phyloP scores from a whole-genome alignment of 2,888 invertebrate genomes.

The Rotaria magnacalcarata region DNA sequence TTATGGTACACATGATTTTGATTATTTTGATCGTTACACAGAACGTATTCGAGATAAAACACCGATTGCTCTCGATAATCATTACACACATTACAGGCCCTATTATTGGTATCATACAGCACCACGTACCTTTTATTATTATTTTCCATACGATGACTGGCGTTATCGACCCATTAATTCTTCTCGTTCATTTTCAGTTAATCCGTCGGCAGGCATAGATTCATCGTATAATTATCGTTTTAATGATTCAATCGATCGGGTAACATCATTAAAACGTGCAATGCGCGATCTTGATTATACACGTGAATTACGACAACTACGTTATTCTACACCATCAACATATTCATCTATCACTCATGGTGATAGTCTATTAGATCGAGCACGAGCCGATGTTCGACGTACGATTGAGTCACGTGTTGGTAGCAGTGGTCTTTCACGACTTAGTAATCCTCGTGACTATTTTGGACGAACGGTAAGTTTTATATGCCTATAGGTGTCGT shows the following conservation, averaged over 20 bases:
- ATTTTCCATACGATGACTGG: slow-evolving; percentile 20
- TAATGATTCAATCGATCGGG: slow-evolving; percentile 14
- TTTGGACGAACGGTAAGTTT: slow-evolving; percentile 27
- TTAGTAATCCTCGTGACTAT: slow-evolving; percentile 20
- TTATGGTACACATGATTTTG: slow-evolving; percentile 30
- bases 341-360: neutral
- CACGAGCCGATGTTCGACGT: slow-evolving; percentile 17
- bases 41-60: slow-evolving; percentile 20
- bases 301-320: slow-evolving; percentile 11
- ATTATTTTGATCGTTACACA: slow-evolving; percentile 34
- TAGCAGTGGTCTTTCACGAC: neutral
- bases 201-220: neutral
- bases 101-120: slow-evolving; percentile 33
- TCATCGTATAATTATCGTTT: slow-evolving; percentile 12
- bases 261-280: slow-evolving; percentile 13
- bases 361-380: neutral
- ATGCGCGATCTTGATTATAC: slow-evolving; percentile 32
- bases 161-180: neutral
- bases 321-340: neutral
- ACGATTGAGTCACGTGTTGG: neutral
- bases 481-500: neutral
- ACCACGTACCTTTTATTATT: slow-evolving; percentile 15
- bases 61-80: slow-evolving; percentile 22
- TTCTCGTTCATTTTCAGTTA: neutral
- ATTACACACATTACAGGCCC: slow-evolving; percentile 12